Evolutionary conservation across 2,797 vertebrate genomes (phyloP).

Genomic region (Gallinago stenura): DNA sequence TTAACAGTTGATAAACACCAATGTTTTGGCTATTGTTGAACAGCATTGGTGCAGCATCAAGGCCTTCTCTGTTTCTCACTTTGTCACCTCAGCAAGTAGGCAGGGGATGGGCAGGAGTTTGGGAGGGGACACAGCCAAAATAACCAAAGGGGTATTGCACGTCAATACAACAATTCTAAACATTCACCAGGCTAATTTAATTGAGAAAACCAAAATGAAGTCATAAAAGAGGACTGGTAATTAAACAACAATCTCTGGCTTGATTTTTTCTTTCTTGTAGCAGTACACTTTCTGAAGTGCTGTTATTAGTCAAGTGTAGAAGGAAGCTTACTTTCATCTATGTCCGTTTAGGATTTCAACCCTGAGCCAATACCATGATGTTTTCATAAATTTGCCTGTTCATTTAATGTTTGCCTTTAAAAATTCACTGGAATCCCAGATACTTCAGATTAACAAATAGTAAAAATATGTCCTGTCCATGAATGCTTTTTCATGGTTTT

Average conservation of each 20-base stretch:
- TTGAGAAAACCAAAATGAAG: neutral
- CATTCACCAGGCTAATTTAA: neutral
- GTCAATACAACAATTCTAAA: neutral
- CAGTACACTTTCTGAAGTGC: neutral
- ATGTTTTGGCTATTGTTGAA: neutral
- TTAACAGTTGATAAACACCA: neutral
- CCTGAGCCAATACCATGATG: neutral
- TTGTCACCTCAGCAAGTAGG: neutral
- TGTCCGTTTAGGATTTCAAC: neutral
- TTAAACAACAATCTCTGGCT: neutral
- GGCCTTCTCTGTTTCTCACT: neutral
- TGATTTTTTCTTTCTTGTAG: neutral
- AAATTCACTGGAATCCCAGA: neutral
- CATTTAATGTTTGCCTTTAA: neutral
- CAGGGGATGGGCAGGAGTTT: too few relatives aligned
- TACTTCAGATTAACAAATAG: neutral
- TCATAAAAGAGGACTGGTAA: neutral
- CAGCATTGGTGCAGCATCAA: accelerated
- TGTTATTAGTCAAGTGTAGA: neutral
- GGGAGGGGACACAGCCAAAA: neutral
- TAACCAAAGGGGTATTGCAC: neutral
- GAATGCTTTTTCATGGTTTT: neutral
- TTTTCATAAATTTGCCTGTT: neutral
- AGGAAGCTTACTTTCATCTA: neutral
- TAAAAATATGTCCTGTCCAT: neutral